phyloP scores from a whole-genome alignment of 2,113 vertebrate genomes.

The Nanorana parkeri region DNA sequence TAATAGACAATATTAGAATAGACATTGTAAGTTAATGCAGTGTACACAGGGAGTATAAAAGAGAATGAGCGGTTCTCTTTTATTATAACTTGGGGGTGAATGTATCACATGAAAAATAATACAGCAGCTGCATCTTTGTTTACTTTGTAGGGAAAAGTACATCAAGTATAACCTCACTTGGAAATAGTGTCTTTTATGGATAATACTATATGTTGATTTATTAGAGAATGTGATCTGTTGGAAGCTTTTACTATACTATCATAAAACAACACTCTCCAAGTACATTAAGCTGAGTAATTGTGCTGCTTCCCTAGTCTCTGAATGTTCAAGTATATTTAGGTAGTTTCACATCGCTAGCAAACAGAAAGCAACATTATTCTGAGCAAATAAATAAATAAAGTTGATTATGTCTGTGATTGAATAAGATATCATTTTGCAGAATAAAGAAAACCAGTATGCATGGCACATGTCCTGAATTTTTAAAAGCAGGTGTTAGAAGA shows the following conservation, averaged over 20 bases:
- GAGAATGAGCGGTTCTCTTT: neutral
- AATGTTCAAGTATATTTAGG: constrained; percentile 44
- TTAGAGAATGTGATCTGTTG: constrained; percentile 63
- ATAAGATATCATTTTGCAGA: neutral
- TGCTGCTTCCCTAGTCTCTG: constrained; percentile 49
- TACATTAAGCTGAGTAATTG: constrained; percentile 62
- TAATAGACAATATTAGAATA: too few relatives aligned
- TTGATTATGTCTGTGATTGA: constrained; percentile 18
- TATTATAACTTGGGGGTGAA: neutral
- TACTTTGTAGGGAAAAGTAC: constrained; percentile 29
- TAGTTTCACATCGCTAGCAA: constrained; percentile 41
- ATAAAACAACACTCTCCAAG: constrained; percentile 61
- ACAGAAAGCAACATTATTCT: constrained; percentile 40
- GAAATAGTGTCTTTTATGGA: constrained; percentile 61
- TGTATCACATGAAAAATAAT: neutral
- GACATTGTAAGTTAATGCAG: too few relatives aligned
- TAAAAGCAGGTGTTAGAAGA: constrained; percentile 56
- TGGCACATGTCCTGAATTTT: constrained; percentile 55
- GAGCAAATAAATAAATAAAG: constrained; percentile 35
- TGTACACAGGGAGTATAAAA: too few relatives aligned
- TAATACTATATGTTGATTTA: constrained; percentile 64
- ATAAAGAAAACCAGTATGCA: constrained; percentile 42
- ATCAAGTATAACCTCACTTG: constrained; percentile 39
- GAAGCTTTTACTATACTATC: constrained; percentile 62
- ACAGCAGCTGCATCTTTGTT: constrained; percentile 7